Evolutionary conservation across 2,113 vertebrate species (phyloP).

Genomic region (Cryptotis parvus): DNA sequence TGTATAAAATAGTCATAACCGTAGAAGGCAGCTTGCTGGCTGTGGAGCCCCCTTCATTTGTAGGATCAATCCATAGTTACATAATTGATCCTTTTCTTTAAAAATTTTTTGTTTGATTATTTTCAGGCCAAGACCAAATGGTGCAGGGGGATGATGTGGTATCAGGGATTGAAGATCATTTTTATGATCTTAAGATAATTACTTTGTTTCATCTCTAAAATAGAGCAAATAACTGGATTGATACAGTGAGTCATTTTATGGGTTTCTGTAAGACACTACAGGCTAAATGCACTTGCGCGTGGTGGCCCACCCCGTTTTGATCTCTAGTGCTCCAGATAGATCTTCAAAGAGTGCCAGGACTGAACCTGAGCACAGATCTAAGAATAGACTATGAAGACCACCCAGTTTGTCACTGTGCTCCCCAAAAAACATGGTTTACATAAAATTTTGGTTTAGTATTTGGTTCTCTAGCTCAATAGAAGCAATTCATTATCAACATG

Average conservation of each 20-base stretch:
- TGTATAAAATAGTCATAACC: neutral
- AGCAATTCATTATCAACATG: neutral
- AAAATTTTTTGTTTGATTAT: neutral
- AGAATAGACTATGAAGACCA: too few species aligned
- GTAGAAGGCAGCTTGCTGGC: neutral
- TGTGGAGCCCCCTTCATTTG: neutral
- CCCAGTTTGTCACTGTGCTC: too few species aligned
- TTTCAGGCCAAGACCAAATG: too few species aligned
- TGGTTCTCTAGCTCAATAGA: neutral
- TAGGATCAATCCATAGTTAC: neutral
- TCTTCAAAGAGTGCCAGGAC: too few species aligned
- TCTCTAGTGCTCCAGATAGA: too few species aligned
- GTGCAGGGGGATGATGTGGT: too few species aligned
- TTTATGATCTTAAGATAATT: neutral
- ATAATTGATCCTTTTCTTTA: neutral
- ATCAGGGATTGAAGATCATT: too few species aligned
- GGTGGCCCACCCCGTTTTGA: too few species aligned
- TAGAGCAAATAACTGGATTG: neutral
- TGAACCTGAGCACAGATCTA: too few species aligned
- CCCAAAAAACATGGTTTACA: neutral
- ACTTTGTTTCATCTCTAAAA: neutral
- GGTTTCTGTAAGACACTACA: neutral
- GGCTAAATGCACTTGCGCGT: too few species aligned
- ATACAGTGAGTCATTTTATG: too few species aligned
- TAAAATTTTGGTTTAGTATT: neutral